These are phyloP conservation scores for Drosophila greeni DNA, from an alignment of 2,888 invertebrate genomes.

Conservation along the genomic window DNA sequence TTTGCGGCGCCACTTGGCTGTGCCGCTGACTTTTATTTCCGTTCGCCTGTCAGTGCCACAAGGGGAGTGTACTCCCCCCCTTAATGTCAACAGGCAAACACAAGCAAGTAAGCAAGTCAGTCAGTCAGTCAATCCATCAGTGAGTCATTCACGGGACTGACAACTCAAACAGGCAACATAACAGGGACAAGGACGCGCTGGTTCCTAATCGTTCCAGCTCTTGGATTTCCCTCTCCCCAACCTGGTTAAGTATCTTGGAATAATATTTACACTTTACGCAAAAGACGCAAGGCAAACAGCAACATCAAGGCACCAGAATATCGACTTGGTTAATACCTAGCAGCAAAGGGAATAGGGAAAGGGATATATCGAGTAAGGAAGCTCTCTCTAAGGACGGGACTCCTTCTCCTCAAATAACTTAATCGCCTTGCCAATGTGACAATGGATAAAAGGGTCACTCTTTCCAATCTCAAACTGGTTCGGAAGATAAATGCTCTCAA, in stretches of 20 bases:
- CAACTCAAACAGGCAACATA: conserved; percentile 62
- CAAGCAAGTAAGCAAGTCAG: background rate
- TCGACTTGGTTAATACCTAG: conserved; percentile 3
- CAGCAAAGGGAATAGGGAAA: background rate
- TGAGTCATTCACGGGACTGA: conserved; percentile 67
- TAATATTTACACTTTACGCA: conserved; percentile 71
- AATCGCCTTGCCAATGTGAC: conserved; percentile 59
- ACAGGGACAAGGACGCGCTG: conserved; percentile 41
- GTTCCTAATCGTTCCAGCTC: conserved; percentile 53
- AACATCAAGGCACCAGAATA: conserved; percentile 16
- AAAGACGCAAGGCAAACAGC: conserved; percentile 62
- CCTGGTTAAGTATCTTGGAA: conserved; percentile 70
- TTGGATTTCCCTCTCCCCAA: conserved; percentile 47
- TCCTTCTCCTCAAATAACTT: conserved; percentile 60
- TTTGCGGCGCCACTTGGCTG: conserved; percentile 16
- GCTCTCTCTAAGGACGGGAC: too few relatives aligned
- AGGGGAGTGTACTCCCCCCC: conserved; percentile 27
- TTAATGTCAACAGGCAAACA: conserved; percentile 50
- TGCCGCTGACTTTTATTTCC: conserved; percentile 62
- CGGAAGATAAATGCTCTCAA: conserved; percentile 18
- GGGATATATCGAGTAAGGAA: too few relatives aligned
- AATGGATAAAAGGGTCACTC: conserved; percentile 9
- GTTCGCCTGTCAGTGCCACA: conserved; percentile 42
- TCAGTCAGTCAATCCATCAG: conserved; percentile 62
- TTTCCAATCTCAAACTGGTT: conserved; percentile 5